These are phyloP conservation scores for Oxyruncus cristatus DNA, from an alignment of 2,113 vertebrate species.

Conservation along the genomic window DNA sequence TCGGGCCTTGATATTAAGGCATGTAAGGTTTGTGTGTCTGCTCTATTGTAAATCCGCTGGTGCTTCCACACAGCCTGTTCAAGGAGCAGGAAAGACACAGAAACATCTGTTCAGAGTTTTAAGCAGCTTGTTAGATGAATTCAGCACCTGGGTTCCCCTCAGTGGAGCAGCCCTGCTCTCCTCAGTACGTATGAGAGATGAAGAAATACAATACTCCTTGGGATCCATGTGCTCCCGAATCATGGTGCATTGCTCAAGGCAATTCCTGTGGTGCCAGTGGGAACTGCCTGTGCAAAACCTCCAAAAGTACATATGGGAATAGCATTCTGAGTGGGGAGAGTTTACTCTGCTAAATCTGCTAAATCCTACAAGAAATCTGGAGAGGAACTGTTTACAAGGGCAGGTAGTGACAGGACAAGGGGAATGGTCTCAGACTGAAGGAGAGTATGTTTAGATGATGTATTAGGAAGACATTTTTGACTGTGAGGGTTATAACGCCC, in stretches of 20 bases:
- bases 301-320: not conserved
- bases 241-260: not conserved
- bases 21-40: not conserved
- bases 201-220: not conserved
- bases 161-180: not conserved
- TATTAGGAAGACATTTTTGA: not conserved
- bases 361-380: not conserved
- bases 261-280: not conserved
- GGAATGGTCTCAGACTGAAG: not conserved
- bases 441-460: not conserved
- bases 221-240: not conserved
- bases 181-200: not conserved
- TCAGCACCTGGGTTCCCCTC: conserved; percentile 39
- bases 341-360: not conserved
- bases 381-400: not conserved
- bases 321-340: not conserved
- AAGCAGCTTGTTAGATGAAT: conserved; percentile 62
- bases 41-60: conserved; percentile 34
- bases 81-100: conserved; percentile 50
- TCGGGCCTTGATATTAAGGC: not conserved
- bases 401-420: not conserved
- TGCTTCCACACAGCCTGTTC: conserved; percentile 47
- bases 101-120: conserved; percentile 65
- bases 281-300: not conserved
- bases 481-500: fast-evolving